Evolutionary conservation across 1,140 invertebrate genomes (phyloP).

Genomic region (Mamestra configurata): DNA sequence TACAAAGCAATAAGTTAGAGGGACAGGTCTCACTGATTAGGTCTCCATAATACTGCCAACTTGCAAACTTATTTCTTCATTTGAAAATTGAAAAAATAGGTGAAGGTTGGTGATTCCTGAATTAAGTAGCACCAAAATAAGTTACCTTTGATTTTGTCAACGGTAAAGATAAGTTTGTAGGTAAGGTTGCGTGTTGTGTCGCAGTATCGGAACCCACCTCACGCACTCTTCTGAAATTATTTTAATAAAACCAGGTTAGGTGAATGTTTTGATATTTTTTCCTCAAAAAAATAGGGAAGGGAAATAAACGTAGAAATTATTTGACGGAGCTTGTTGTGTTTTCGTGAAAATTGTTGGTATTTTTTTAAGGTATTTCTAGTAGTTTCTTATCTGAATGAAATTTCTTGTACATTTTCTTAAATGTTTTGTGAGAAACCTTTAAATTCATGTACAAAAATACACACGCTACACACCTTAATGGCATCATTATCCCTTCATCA

Average conservation of each 20-base stretch:
- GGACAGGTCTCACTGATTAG: constrained; percentile 75
- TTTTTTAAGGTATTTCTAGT: not conserved
- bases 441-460: not conserved
- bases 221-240: constrained; percentile 85
- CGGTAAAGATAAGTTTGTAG: constrained; percentile 57
- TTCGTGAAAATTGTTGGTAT: not conserved
- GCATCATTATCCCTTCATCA: too few relatives aligned
- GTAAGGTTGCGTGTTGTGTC: constrained; percentile 71
- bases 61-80: constrained; percentile 39
- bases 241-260: constrained; percentile 85
- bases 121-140: constrained; percentile 18
- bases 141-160: constrained; percentile 54
- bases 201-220: constrained; percentile 75
- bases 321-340: constrained; percentile 43
- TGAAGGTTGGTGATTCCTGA: not conserved
- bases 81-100: not conserved
- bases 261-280: constrained; percentile 80
- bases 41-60: constrained; percentile 56
- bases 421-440: not conserved
- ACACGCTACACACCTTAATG: too few relatives aligned
- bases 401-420: not conserved
- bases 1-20: constrained; percentile 72
- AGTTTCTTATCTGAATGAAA: not conserved
- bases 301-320: constrained; percentile 56
- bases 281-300: constrained; percentile 57